Base-by-base conservation (phyloP, 2,797 vertebrate species). In the Lepilemur septentrionalis region DNA sequence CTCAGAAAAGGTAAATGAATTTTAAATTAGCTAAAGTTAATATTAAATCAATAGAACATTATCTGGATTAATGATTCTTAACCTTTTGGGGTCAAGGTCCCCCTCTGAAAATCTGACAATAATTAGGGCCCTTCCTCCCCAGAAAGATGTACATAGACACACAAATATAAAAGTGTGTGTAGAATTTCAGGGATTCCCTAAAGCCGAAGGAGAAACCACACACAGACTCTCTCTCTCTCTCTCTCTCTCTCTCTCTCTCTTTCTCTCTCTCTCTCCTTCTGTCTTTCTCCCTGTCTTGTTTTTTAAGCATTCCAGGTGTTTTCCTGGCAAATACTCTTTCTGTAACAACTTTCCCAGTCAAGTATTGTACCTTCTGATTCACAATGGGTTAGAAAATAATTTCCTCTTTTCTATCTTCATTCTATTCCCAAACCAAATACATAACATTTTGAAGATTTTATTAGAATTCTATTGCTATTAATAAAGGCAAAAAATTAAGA, bases 1-100 rank as follows among this genome's bases (percentile, higher is more conserved):
- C 91, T 57, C 75, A 89, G 48, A 35, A 95, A 92, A 95, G 28
- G 78, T 72, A 75, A 85, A 86, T 30, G 46, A 63, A 79, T 76
- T 78, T 81, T 79, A 93, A 43, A 55, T 38, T 35, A 81, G 41
- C 41, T 88, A 25, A 91, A 86, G 70, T 95, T 94, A 95, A 89
- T 91, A 79, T 38, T 65, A 69, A 95, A 69, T 85, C 52, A 87
- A 89, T 25, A 87, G 69, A 92, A 59, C 32, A 43, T 76, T 79
- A 46, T 73, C 48, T 65, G 23, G 82, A 55, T 80, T 59, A 90
- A 92, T 43, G 25, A 78, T 52, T 89, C 23, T 95, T 92, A 75
- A 95, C 52, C 38, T 73, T 95, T 55, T 89, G n/a, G 7, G 13
- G 6, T 79, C 23, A n/a, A 57, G 35, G 28, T 63, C 20, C 10